Evolutionary conservation across 2,888 invertebrate genomes (phyloP).

Genomic region (Aphidoletes aphidimyza): DNA sequence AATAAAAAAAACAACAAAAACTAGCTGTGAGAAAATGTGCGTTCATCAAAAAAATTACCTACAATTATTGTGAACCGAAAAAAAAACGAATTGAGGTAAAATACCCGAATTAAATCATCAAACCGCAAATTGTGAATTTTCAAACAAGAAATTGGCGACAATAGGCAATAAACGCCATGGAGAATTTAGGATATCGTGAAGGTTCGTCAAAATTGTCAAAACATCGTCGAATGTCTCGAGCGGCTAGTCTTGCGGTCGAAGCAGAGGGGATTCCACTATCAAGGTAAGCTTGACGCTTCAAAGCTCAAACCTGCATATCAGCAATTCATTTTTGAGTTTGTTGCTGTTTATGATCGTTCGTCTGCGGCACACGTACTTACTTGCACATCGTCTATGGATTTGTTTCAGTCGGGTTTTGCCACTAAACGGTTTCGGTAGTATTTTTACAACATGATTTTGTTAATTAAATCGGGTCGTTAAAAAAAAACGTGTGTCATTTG

Average conservation of each 20-base stretch:
- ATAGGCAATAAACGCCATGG: constrained; percentile 65
- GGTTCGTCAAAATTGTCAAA: constrained; percentile 64
- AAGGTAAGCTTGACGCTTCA: constrained; percentile 42
- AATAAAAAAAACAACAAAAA: neutral
- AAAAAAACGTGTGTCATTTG: neutral
- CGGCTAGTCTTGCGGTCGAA: constrained; percentile 66
- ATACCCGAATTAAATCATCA: neutral
- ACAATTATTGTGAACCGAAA: constrained; percentile 8
- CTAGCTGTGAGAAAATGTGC: neutral
- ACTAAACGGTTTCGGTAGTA: neutral
- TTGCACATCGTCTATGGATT: neutral
- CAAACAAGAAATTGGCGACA: neutral
- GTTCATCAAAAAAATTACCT: neutral
- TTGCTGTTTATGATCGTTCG: neutral
- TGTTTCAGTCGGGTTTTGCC: neutral
- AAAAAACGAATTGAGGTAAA: neutral
- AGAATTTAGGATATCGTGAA: constrained; percentile 75
- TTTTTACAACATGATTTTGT: neutral
- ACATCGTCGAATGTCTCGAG: constrained; percentile 63
- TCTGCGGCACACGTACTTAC: neutral
- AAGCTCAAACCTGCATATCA: neutral
- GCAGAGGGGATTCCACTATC: constrained; percentile 66
- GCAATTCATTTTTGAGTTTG: neutral
- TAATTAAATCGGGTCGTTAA: neutral
- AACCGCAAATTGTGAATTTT: neutral